phyloP scores from a whole-genome alignment of 2,113 vertebrate species.

The Calidris pugnax region DNA sequence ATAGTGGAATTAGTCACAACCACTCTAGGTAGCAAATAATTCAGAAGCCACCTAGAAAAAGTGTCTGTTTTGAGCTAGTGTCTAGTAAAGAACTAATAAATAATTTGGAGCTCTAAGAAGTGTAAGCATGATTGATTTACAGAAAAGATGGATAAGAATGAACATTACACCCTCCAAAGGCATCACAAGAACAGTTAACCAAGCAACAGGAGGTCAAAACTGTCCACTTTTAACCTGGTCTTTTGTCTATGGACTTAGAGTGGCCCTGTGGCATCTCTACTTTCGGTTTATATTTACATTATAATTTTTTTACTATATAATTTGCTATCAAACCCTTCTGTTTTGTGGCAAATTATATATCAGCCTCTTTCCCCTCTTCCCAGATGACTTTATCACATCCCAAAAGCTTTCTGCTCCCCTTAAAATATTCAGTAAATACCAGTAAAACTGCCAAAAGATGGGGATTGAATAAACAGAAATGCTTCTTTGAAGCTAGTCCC shows the following conservation, averaged over 20 bases:
- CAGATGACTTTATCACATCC: not conserved
- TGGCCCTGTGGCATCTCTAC: not conserved
- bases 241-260: not conserved
- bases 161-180: not conserved
- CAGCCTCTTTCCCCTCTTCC: not conserved
- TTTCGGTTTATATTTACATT: not conserved
- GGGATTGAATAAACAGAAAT: slow-evolving; percentile 17
- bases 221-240: not conserved
- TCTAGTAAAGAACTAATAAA: not conserved
- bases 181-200: not conserved
- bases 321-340: not conserved
- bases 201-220: rapidly evolving
- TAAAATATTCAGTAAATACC: slow-evolving; percentile 29
- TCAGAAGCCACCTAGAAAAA: not conserved
- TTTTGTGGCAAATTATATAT: not conserved
- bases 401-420: not conserved
- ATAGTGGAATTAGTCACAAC: not conserved
- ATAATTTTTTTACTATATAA: not conserved
- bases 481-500: slow-evolving; percentile 11
- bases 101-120: not conserved
- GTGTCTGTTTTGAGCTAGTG: not conserved
- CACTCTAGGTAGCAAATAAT: not conserved
- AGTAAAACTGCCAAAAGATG: slow-evolving; percentile 11
- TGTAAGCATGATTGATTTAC: not conserved
- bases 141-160: not conserved